Percentiles rank a stretch among this genome's conserved stretches.
Conservation (phyloP, 2,888 invertebrate genomes). For the Allophyes oxyacanthae region DNA sequence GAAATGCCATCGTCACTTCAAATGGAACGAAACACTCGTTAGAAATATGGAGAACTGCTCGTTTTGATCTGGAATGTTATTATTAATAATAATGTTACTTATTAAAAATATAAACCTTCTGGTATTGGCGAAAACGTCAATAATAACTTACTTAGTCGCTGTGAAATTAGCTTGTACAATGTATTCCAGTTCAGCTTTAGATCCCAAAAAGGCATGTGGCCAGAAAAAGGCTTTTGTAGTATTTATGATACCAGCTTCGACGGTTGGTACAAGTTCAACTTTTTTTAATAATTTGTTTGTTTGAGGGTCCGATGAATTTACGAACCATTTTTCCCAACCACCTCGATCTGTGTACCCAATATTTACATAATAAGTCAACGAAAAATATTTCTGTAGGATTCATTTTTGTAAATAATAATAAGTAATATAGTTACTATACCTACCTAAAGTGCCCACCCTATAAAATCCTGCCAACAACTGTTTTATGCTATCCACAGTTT, state of each 20-base stretch:
- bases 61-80: constrained; percentile 82
- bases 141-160: constrained; percentile 73
- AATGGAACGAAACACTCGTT: constrained; percentile 93
- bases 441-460: constrained; percentile 93
- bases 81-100: no score
- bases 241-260: constrained; percentile 92
- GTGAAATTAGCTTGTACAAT: constrained; percentile 93
- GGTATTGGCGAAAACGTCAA: not conserved
- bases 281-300: constrained; percentile 91
- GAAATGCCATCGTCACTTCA: constrained; percentile 91
- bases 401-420: not conserved
- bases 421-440: constrained; percentile 58
- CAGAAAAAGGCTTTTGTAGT: constrained; percentile 93
- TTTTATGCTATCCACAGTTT: constrained; percentile 91
- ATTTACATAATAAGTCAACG: no score
- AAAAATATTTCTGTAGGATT: no score
- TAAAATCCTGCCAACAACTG: constrained; percentile 92
- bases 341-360: constrained; percentile 88
- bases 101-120: no score
- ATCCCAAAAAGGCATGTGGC: constrained; percentile 94
- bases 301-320: constrained; percentile 91
- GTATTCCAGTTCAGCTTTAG: constrained; percentile 92
- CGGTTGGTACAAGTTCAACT: constrained; percentile 91
- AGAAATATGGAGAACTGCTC: constrained; percentile 92
- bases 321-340: constrained; percentile 93